Conservation (phyloP, 2,797 vertebrate species). For the Anguilla marmorata region DNA sequence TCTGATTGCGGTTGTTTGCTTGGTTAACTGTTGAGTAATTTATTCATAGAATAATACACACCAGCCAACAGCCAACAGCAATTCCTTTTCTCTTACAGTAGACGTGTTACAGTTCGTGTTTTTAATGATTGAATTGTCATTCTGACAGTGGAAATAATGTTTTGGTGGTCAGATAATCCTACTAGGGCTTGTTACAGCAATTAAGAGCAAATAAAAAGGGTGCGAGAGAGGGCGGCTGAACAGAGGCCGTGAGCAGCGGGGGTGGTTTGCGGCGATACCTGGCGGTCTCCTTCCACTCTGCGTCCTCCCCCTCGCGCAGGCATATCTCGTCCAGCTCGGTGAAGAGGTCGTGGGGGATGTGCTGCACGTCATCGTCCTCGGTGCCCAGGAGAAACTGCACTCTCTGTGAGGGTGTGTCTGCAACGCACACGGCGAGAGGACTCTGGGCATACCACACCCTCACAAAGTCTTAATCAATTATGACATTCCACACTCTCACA, state of each 20-base stretch:
- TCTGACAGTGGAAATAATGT: not conserved
- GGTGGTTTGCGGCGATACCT: constrained; percentile 69
- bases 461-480: not conserved
- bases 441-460: too few species aligned
- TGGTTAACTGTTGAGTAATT: not conserved
- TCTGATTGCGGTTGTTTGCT: not conserved
- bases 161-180: constrained; percentile 4
- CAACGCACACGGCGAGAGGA: constrained; percentile 11
- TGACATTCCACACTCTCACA: too few species aligned
- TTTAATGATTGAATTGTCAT: not conserved
- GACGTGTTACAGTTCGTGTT: not conserved
- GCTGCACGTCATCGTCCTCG: constrained; percentile 95
- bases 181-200: not conserved
- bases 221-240: not conserved
- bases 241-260: not conserved
- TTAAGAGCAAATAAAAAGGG: not conserved
- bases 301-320: constrained; percentile 91
- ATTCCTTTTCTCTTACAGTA: not conserved
- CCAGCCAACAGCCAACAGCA: not conserved
- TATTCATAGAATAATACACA: not conserved
- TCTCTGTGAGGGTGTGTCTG: constrained; percentile 94
- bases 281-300: constrained; percentile 96
- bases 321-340: constrained; percentile 98
- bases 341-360: constrained; percentile 97
- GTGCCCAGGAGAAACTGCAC: constrained; percentile 98